A percentile compares a stretch with the other conserved stretches of the same genome.
These are phyloP conservation scores for Laodelphax striatellus DNA, from an alignment of 1,140 invertebrate genomes.

Conservation along the genomic window DNA sequence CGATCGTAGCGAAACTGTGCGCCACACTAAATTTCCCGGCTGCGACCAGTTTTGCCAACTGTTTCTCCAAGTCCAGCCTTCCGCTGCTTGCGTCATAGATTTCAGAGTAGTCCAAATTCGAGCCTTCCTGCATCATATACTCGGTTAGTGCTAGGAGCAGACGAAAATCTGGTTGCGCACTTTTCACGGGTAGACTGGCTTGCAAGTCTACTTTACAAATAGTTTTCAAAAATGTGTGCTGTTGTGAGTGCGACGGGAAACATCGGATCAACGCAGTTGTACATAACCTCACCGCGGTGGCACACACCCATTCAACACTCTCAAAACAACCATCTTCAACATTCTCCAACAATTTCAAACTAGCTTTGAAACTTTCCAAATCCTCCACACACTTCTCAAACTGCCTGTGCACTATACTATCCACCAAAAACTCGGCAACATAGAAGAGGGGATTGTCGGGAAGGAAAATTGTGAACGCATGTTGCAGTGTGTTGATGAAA, in stretches of 20 bases:
- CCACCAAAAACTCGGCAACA: too few species aligned
- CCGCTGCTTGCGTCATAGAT: background rate
- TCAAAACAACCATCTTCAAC: too few species aligned
- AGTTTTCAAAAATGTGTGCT: background rate
- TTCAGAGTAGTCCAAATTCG: background rate
- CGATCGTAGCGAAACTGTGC: background rate
- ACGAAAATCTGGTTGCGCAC: background rate
- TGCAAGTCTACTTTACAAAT: background rate
- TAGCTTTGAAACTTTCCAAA: too few species aligned
- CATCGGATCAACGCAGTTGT: background rate
- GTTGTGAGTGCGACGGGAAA: background rate
- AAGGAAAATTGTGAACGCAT: background rate
- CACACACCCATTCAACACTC: background rate
- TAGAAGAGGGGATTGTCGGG: background rate
- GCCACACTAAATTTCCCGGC: background rate
- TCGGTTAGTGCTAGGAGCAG: background rate
- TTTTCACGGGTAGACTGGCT: background rate
- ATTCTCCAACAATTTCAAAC: too few species aligned
- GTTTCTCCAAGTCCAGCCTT: background rate
- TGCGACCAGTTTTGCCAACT: background rate
- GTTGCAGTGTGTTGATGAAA: background rate
- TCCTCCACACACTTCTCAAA: too few species aligned
- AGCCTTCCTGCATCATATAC: background rate
- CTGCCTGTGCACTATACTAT: too few species aligned
- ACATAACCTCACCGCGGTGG: background rate